Conservation (phyloP, 53 echinoderm and acorn worm genomes). For the Echinometra lucunter region DNA sequence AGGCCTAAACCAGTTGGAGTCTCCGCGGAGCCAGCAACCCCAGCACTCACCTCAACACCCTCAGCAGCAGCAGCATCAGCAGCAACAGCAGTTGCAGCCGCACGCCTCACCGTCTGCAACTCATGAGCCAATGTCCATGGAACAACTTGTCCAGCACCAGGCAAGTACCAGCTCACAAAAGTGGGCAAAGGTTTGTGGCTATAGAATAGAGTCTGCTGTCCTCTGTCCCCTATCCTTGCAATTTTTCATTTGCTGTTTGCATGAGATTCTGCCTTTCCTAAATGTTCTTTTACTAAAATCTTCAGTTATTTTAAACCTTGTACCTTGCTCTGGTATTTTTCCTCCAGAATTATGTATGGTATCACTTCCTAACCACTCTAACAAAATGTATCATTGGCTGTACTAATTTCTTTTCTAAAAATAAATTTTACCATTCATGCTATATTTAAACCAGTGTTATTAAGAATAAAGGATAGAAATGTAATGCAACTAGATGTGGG, state of each 20-base stretch:
- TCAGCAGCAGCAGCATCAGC: constrained; percentile 45
- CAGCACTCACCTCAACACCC: constrained; percentile 45
- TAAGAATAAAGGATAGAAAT: too few relatives aligned
- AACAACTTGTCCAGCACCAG: constrained; percentile 57
- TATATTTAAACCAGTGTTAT: too few relatives aligned
- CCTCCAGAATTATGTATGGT: too few relatives aligned
- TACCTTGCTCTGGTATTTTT: too few relatives aligned
- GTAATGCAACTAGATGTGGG: too few relatives aligned
- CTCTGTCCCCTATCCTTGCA: not conserved
- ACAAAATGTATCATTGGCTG: too few relatives aligned
- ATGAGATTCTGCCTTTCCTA: not conserved
- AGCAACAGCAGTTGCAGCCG: not conserved
- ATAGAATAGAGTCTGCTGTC: not conserved
- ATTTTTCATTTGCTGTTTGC: not conserved
- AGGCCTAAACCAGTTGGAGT: constrained; percentile 9
- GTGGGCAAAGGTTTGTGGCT: not conserved
- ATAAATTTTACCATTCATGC: too few relatives aligned
- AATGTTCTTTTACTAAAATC: not conserved
- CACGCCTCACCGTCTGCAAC: not conserved
- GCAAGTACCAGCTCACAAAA: constrained; percentile 6
- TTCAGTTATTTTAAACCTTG: too few relatives aligned
- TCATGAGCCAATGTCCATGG: constrained; percentile 42
- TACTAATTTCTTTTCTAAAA: too few relatives aligned
- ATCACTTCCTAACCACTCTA: too few relatives aligned
- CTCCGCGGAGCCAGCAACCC: constrained; percentile 30